Evolutionary conservation across 37 sponge, comb jelly and placozoan genomes (phyloP).

Genomic region (Lycopodina hypogea): DNA sequence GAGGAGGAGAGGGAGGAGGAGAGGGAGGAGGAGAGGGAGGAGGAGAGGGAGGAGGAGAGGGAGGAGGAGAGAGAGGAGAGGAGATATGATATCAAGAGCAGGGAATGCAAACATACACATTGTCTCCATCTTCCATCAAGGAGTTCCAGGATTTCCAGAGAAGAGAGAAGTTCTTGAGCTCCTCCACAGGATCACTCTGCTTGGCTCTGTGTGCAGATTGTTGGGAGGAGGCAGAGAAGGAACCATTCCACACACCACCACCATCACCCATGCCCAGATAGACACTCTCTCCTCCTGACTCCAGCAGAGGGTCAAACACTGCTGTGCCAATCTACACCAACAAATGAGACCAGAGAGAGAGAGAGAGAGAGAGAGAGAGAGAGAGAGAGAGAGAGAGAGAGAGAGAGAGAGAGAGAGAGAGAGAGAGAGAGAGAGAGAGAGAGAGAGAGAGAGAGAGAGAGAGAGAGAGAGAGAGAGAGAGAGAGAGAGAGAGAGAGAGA

Average conservation of each 20-base stretch:
- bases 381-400: conserved; percentile 62
- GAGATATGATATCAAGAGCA: background rate
- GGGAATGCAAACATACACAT: conserved; percentile 5
- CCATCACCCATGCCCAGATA: conserved; percentile 43
- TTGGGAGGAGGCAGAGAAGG: background rate
- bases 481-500: conserved; percentile 60
- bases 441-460: conserved; percentile 67
- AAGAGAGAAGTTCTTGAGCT: conserved; percentile 11
- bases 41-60: conserved; percentile 19
- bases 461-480: conserved; percentile 70
- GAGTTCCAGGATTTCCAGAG: conserved; percentile 42
- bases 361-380: conserved; percentile 60
- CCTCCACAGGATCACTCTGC: conserved; percentile 19
- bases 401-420: conserved; percentile 72
- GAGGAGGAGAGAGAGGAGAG: conserved; percentile 25
- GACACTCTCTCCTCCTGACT: background rate
- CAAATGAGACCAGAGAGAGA: conserved; percentile 9
- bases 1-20: conserved; percentile 12
- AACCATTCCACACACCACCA: background rate
- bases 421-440: conserved; percentile 70
- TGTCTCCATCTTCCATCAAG: conserved; percentile 23
- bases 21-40: conserved; percentile 10
- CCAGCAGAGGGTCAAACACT: conserved; percentile 47
- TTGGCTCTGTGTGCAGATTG: background rate
- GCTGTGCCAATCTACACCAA: conserved; percentile 42